Percentiles rank a stretch among this genome's conserved stretches.
These are phyloP conservation scores for Poeciliopsis infans DNA, from an alignment of 2,797 vertebrate genomes.

Conservation along the genomic window DNA sequence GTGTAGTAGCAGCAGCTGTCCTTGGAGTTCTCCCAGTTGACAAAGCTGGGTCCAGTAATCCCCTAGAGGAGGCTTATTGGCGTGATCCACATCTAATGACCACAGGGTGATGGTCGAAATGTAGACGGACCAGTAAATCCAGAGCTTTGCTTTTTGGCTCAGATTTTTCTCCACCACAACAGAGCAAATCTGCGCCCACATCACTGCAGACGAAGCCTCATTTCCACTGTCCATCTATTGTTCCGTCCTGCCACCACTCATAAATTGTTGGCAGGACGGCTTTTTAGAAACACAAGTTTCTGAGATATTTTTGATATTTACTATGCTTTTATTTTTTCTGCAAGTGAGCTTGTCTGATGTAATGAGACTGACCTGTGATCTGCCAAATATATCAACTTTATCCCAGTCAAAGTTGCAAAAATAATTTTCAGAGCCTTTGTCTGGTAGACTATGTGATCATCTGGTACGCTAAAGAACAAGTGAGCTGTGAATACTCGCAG, in stretches of 20 bases:
- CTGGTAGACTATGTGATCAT: not conserved
- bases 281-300: not conserved
- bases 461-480: not conserved
- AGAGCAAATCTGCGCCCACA: not conserved
- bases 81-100: not conserved
- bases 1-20: too few species aligned
- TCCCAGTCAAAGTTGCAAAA: not conserved
- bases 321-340: not conserved
- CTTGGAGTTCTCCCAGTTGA: too few species aligned
- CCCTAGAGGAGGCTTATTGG: too few species aligned
- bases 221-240: not conserved
- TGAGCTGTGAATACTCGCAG: not conserved
- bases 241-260: not conserved
- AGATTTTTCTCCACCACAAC: too few species aligned
- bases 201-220: not conserved
- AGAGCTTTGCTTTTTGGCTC: too few species aligned
- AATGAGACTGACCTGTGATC: not conserved
- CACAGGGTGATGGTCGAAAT: not conserved
- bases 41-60: too few species aligned
- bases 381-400: not conserved
- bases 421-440: not conserved
- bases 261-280: not conserved
- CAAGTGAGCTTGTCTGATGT: not conserved
- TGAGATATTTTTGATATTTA: not conserved
- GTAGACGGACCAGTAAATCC: too few species aligned